A percentile compares a stretch with the other conserved stretches of the same genome.
These are phyloP conservation scores for Heliconius erato DNA, from an alignment of 2,888 invertebrate genomes.

Conservation along the genomic window DNA sequence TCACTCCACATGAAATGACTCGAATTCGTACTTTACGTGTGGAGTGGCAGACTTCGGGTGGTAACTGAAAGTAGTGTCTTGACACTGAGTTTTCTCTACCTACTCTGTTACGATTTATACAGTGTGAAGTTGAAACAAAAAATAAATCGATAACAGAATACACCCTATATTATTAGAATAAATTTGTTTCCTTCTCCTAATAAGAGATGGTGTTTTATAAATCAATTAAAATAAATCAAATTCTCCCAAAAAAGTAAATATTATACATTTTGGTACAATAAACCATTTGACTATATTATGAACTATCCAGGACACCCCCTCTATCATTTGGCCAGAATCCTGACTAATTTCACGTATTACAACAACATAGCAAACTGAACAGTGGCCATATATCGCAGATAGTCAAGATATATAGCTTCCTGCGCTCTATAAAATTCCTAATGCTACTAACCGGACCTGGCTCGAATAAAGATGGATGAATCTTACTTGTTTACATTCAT, in stretches of 20 bases:
- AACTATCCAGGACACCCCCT: neutral
- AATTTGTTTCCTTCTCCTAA: too few species aligned
- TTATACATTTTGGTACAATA: neutral
- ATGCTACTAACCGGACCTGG: constrained; percentile 22
- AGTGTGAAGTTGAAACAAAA: too few species aligned
- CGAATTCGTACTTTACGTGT: too few species aligned
- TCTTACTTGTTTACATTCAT: constrained; percentile 16
- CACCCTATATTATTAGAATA: too few species aligned
- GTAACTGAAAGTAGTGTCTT: too few species aligned
- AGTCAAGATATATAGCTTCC: constrained; percentile 36
- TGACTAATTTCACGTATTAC: constrained; percentile 36
- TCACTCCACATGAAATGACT: too few species aligned
- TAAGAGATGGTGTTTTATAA: neutral
- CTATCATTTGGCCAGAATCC: constrained; percentile 30
- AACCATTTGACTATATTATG: neutral
- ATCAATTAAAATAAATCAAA: neutral
- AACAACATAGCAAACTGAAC: constrained; percentile 30
- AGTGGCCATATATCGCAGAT: constrained; percentile 28
- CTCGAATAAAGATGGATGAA: constrained; percentile 21
- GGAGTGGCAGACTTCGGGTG: too few species aligned
- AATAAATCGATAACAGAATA: too few species aligned
- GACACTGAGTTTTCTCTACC: too few species aligned
- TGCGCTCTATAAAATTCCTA: constrained; percentile 33
- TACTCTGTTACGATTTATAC: too few species aligned
- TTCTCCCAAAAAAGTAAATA: neutral